Evolutionary conservation across 2,888 invertebrate genomes (phyloP), one percentile per base, ranked within the genome.

Genomic region (Drepana falcataria): DNA sequence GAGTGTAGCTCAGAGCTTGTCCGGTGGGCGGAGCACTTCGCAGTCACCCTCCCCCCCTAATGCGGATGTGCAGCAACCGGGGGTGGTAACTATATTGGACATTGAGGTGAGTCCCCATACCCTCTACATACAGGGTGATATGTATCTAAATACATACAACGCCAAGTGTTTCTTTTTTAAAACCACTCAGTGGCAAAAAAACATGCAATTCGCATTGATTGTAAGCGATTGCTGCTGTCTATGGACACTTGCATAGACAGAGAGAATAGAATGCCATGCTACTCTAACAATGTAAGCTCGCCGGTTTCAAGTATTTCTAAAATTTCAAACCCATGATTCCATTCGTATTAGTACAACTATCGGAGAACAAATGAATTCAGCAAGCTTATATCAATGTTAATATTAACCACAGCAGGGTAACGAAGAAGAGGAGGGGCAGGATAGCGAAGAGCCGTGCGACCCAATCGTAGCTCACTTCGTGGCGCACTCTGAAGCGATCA

Each of bases 81-180:
- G 98, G 1, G 93, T 98, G 48, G 93, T 98, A 51, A 98, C 97
- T 51, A 93, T 98, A 65, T 86, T 98, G 54, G 98, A 98, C 83
- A 93, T 96, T 51, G 95, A 95, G 92, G 95, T 94, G 73, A 53
- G 61, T 55, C 4, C 3, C 41, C 2, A 51, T 4, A 3, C 9
- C 35, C 9, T 33, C 34, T 44, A 35, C 37, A 37, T 41, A 40
- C 21, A 6, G 6, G 3, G 44, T 34, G 6, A 47, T 9, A 21
- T 40, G 9, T 4, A 48, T 21, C 21, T 21, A 21, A 21, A 21
- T 21, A 21, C 21, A 21, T 21, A 21, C 21, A 21, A 21, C 21
- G 21, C 21, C 21, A 21, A 21, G 21, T 21, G 21, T 21, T 21
- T 1, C 21, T 21, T 21, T 21, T 21, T 21, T 21, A 21, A 21